Evolutionary conservation across 2,113 vertebrate species (phyloP), one percentile per base, ranked within the genome.

Genomic region (Puntigrus tetrazona): DNA sequence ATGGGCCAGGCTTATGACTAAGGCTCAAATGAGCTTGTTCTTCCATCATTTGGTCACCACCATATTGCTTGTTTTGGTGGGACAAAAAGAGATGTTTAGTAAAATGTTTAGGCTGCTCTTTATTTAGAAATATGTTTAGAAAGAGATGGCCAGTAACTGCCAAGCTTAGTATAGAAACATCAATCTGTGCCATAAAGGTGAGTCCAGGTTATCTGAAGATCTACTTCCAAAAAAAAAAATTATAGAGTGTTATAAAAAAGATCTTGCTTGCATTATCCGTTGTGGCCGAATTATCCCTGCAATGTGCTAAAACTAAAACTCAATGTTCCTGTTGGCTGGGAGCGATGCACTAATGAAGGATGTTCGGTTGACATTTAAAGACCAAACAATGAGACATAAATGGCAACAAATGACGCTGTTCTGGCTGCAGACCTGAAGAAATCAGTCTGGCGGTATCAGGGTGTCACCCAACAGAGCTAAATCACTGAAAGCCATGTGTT

Each of bases 401-500:
- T 57, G 31, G 76, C 31, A 52, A 76, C 45, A 22, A 82, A 52
- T 70, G 18, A 36, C 18, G 16, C 43, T 16, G 43, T 38, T 47
- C 22, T 82, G 65, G 43, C 38, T 31, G 20, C 43, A 34, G 45
- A 27, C 43, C 22, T n/a, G 61, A 55, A 70, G 3, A 25, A 38
- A 72, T 25, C 45, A 41, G 10, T 55, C 34, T 82, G n/a, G 22
- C 47, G 7, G 20, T 55, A 25, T 38, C 29, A n/a, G 13, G 65
- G 43, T 27, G 65, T 52, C 29, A 57, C 29, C 38, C 61, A 77
- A 55, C 55, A 61, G 76, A 43, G 31, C 36, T 80, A 65, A 80
- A 80, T 67, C 57, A 45, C 59, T 29, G 8, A 29, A 80, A 65
- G 7, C 38, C 63, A 38, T 20, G 65, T 55, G 63, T 50, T 50